Evolutionary conservation across 2,113 vertebrate species (phyloP), one percentile per base, ranked within the genome.

Genomic region (Noctilio leporinus): DNA sequence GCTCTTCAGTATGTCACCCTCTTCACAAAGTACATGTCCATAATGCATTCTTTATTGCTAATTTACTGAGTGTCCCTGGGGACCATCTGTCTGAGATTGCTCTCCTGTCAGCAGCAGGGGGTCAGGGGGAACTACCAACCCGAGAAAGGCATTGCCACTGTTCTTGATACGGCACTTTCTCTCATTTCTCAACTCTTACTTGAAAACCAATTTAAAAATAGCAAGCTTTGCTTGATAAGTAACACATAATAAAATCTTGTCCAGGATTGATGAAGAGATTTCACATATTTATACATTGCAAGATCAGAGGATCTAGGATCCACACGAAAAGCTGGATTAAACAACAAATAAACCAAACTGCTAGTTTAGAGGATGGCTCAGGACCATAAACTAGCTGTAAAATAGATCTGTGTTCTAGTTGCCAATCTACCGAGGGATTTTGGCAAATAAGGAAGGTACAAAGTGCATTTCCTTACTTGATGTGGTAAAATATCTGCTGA

Each of bases 201-300:
- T 93, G 62, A 94, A 95, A 96, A 75, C 59, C 62, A 86, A 86
- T 91, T 86, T 65, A 40, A 97, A 97, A 96, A 89, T 89, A 92
- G 70, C 51, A 94, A 96, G 35, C 2, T 19, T 91, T 86, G 4
- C 20, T 75, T 89, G 93, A 81, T 24, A 89, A 91, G 75, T 65
- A 80, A 91, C 70, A 45, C 30, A 30, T 94, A 87, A 89, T 84
- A 62, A 94, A 91, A 14, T 81, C 49, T 94, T 93, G 43, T 59
- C 81, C 55, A 17, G 40, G 10, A 35, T 14, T 69, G 57, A 89
- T 30, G 33, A 53, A 78, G 81, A 53, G 6, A 59, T 19, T 80
- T 38, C 28, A 62, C 19, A 12, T 30, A 4, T 86, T 86, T 89
- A 47, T 65, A 35, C 26, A 53, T n/a, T 43, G 1, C 17, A 70